Conservation (phyloP, 2,113 vertebrate genomes). For the Telmatochromis brichardi region DNA sequence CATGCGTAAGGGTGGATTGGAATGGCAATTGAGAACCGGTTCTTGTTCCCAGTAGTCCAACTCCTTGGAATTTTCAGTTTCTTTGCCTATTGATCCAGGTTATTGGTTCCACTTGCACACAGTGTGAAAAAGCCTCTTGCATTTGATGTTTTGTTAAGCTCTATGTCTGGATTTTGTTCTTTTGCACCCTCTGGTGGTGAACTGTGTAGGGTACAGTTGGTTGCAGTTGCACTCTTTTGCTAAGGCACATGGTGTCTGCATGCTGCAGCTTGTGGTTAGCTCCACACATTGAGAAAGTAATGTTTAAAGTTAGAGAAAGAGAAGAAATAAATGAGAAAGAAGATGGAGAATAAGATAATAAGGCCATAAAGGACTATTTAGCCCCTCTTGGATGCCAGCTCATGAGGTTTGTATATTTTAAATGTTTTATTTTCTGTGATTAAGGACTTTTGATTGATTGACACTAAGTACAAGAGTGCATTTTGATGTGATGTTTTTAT, state of each 20-base stretch:
- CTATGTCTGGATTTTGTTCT: neutral
- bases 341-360: neutral
- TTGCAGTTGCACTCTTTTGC: neutral
- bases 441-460: neutral
- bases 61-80: too few relatives aligned
- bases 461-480: too few relatives aligned
- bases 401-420: accelerated
- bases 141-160: neutral
- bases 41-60: too few relatives aligned
- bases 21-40: too few relatives aligned
- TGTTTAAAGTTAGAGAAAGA: neutral
- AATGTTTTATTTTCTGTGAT: neutral
- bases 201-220: neutral
- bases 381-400: neutral
- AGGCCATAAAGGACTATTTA: neutral
- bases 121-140: neutral
- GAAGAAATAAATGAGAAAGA: neutral
- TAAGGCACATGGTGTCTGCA: neutral
- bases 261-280: neutral
- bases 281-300: neutral
- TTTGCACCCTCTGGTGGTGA: neutral
- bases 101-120: too few relatives aligned
- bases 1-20: too few relatives aligned
- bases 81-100: too few relatives aligned
- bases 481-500: accelerated